Percentiles rank a stretch among this genome's conserved stretches.
Evolutionary conservation across 2,888 invertebrate genomes (phyloP).

Genomic region (Barypeithes pellucidus): DNA sequence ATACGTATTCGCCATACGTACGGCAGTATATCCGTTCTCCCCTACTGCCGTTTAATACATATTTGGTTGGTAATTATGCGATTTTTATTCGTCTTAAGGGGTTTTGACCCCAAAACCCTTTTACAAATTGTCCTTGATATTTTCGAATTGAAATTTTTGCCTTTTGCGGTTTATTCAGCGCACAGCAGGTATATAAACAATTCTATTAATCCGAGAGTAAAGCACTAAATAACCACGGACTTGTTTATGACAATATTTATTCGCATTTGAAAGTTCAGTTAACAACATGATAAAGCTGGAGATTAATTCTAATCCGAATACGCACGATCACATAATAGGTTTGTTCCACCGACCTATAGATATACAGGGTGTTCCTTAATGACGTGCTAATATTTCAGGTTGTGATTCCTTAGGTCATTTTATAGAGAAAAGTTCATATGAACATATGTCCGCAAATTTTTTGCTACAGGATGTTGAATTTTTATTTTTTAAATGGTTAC

Average conservation of each 20-base stretch:
- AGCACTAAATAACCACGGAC: neutral
- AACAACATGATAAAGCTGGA: neutral
- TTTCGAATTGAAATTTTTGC: constrained; percentile 37
- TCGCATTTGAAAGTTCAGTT: constrained; percentile 4
- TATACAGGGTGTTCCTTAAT: no score
- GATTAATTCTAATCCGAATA: no score
- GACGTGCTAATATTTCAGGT: no score
- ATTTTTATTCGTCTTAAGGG: constrained; percentile 45
- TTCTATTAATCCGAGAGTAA: constrained; percentile 4
- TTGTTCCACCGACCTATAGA: no score
- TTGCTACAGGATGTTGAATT: no score
- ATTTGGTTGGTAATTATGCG: constrained; percentile 45
- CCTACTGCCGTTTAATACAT: constrained; percentile 40
- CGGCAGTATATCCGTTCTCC: no score
- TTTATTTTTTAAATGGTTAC: no score
- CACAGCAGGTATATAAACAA: constrained; percentile 34
- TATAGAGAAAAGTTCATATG: no score
- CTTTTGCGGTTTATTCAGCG: constrained; percentile 26
- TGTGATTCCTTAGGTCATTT: no score
- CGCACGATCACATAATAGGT: no score
- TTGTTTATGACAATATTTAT: constrained; percentile 28
- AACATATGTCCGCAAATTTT: no score
- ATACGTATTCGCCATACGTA: no score
- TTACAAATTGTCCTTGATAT: constrained; percentile 46
- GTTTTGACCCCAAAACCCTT: constrained; percentile 50